Evolutionary conservation across 2,888 invertebrate species (phyloP), one percentile per base, ranked within the genome.

Genomic region (Gandaritis pyraliata): DNA sequence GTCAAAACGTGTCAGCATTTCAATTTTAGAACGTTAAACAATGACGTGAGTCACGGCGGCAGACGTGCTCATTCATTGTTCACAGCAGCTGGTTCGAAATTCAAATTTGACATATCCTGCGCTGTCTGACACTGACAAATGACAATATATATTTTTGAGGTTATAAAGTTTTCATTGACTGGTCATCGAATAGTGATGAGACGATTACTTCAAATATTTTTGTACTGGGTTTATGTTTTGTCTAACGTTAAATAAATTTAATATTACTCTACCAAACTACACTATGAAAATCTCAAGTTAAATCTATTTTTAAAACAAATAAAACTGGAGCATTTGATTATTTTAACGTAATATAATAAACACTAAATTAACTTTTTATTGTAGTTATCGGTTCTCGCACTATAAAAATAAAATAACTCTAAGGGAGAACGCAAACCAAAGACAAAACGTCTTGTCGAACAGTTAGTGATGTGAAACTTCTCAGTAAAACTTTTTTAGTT

Each of bases 21-120:
- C 55, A 47, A 58, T 69, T 54, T 73, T 70, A 68, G 46, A 56
- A 56, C 57, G 15, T 53, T 53, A 56, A 64, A 57, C 59, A 64
- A 64, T 60, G 64, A 52, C 63, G 63, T 63, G 63, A 59, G 33
- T 63, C 63, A 63, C 55, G 63, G 47, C 48, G 51, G 16, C 53
- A 43, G 43, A 48, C 63, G 23, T 60, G 49, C 41, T 45, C 58
- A 48, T 59, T 58, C 58, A 61, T 61, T 58, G 58, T 58, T 45
- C 52, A 55, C 58, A 61, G 61, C 61, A 61, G 65, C 48, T 43
- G 18, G 61, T 80, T 82, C 80, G 73, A 83, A 82, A 80, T 82
- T 83, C 76, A 82, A 84, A 83, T 84, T 73, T 80, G 77, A 82
- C 74, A 65, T 79, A 76, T 78, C 76, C 76, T 79, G 75, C 74